Evolutionary conservation across 1,140 invertebrate genomes (phyloP).

Genomic region (Bathynomus jamesi): DNA sequence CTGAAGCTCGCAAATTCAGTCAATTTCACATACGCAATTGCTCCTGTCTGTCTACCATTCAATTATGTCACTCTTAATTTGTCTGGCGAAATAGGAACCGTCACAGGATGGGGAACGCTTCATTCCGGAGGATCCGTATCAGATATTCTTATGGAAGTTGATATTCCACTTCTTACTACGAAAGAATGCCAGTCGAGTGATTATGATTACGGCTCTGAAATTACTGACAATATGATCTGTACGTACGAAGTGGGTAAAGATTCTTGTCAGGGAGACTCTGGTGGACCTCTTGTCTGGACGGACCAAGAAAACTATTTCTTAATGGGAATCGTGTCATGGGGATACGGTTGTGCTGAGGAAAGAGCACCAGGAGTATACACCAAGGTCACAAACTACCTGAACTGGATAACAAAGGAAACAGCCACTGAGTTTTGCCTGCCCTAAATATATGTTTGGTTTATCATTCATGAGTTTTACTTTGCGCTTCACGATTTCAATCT

Average conservation of each 20-base stretch:
- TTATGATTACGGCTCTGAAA: conserved; percentile 25
- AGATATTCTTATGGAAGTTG: conserved; percentile 51
- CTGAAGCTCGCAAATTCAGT: conserved; percentile 47
- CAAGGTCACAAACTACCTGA: conserved; percentile 44
- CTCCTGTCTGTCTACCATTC: conserved; percentile 58
- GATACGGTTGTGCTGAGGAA: conserved; percentile 53
- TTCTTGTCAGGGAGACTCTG: conserved; percentile 54
- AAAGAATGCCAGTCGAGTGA: conserved; percentile 30
- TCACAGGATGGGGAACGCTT: conserved; percentile 64
- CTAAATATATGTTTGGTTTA: no score
- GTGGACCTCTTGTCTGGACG: conserved; percentile 51
- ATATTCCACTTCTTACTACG: conserved; percentile 51
- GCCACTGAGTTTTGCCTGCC: no score
- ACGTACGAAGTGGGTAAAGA: conserved; percentile 24
- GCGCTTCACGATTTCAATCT: no score
- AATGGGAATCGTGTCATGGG: conserved; percentile 63
- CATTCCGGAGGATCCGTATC: conserved; percentile 54
- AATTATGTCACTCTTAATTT: conserved; percentile 43
- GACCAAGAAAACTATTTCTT: conserved; percentile 7
- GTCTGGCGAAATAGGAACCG: conserved; percentile 50
- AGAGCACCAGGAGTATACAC: conserved; percentile 52
- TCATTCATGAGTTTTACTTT: no score
- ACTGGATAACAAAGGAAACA: conserved; percentile 43
- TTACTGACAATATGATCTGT: conserved; percentile 36
- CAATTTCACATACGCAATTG: conserved; percentile 48